Conservation (phyloP, 2,797 vertebrate species). For the Rhynchotus rufescens region DNA sequence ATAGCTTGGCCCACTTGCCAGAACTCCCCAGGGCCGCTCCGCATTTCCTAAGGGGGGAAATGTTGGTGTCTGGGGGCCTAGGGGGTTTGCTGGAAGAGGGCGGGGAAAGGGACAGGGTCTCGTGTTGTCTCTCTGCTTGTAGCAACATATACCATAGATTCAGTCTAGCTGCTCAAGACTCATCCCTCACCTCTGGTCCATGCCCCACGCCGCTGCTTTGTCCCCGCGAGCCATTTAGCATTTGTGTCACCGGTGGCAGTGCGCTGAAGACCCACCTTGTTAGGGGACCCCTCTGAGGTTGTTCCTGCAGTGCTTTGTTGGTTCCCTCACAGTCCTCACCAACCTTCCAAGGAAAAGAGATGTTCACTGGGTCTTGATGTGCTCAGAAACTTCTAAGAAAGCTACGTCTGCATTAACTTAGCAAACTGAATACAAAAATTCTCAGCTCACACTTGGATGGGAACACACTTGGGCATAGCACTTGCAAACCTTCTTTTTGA, state of each 20-base stretch:
- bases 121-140: conserved; percentile 17
- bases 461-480: conserved; percentile 6
- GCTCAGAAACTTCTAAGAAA: conserved; percentile 65
- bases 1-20: conserved; percentile 4
- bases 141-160: not conserved
- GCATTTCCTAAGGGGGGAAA: not conserved
- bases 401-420: conserved; percentile 67
- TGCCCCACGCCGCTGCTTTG: conserved; percentile 31
- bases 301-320: conserved; percentile 55
- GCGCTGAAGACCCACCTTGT: not conserved
- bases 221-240: conserved; percentile 14
- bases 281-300: conserved; percentile 55
- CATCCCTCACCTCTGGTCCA: conserved; percentile 29
- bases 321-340: conserved; percentile 62
- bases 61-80: not conserved
- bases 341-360: conserved; percentile 27
- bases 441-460: conserved; percentile 34
- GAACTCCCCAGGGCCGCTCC: not conserved
- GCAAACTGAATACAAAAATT: conserved; percentile 17
- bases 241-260: conserved; percentile 25
- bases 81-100: conserved; percentile 26
- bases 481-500: conserved; percentile 48
- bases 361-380: conserved; percentile 51
- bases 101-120: conserved; percentile 6
- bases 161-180: not conserved